Evolutionary conservation across 2,113 vertebrate genomes (phyloP).

Genomic region (Pantherophis guttatus): DNA sequence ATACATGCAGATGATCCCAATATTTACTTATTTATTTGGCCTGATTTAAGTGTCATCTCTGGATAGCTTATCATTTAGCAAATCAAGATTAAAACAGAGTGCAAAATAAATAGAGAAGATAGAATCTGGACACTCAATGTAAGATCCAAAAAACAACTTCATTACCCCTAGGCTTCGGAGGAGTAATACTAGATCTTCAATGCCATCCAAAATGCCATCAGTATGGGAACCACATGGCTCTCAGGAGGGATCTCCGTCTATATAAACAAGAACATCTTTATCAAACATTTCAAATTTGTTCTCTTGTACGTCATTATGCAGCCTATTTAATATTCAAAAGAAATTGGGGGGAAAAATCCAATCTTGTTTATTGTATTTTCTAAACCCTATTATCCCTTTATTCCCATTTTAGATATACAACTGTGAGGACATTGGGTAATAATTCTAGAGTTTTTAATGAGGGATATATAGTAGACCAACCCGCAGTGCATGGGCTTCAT

Average conservation of each 20-base stretch:
- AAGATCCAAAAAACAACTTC: neutral
- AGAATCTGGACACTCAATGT: neutral
- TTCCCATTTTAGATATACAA: neutral
- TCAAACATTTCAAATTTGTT: neutral
- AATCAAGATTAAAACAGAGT: neutral
- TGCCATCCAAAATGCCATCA: neutral
- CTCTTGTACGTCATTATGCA: neutral
- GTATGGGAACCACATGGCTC: neutral
- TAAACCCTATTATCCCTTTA: neutral
- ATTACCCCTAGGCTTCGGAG: neutral
- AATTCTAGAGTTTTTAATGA: neutral
- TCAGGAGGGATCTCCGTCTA: neutral
- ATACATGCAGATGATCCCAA: neutral
- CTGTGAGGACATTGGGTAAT: neutral
- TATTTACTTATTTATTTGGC: neutral
- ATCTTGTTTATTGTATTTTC: neutral
- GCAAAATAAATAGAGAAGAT: neutral
- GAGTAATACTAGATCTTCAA: neutral
- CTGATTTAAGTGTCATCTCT: neutral
- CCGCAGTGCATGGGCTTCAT: neutral
- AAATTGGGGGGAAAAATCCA: neutral
- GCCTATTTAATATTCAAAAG: neutral
- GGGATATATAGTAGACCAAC: neutral
- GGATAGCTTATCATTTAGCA: neutral
- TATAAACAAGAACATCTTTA: neutral